Evolutionary conservation across 2,113 vertebrate species (phyloP).

Genomic region (Python bivittatus): DNA sequence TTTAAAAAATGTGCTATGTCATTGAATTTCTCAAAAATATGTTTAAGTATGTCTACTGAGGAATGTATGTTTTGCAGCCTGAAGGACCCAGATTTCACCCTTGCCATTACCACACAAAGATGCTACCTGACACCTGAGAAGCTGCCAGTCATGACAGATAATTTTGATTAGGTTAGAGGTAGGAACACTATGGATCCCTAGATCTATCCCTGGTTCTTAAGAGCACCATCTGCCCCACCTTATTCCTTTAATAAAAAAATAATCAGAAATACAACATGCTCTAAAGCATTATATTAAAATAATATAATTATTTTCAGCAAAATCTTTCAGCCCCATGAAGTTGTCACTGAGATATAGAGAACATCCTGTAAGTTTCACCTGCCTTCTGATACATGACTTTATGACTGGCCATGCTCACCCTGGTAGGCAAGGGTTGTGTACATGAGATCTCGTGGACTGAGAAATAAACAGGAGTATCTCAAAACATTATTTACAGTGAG

Average conservation of each 20-base stretch:
- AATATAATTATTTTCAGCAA: not conserved
- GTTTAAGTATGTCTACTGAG: not conserved
- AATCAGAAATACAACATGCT: not conserved
- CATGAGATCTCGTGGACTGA: not conserved
- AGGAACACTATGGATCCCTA: not conserved
- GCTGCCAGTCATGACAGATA: not conserved
- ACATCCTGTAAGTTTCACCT: not conserved
- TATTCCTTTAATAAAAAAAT: not conserved
- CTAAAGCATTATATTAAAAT: not conserved
- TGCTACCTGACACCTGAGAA: not conserved
- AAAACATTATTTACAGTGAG: not conserved
- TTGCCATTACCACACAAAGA: not conserved
- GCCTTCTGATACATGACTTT: not conserved
- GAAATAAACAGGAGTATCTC: not conserved
- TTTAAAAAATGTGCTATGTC: not conserved
- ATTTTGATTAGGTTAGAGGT: not conserved
- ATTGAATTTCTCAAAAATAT: not conserved
- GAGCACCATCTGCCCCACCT: not conserved
- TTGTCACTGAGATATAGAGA: not conserved
- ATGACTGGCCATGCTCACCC: not conserved
- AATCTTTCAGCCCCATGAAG: not conserved
- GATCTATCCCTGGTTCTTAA: not conserved
- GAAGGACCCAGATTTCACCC: not conserved
- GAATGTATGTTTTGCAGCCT: not conserved
- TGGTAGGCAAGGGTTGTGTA: not conserved